A percentile compares a stretch with the other conserved stretches of the same genome.
Evolutionary conservation across 2,888 invertebrate genomes (phyloP).

Genomic region (Zhuqinia jingwanae): DNA sequence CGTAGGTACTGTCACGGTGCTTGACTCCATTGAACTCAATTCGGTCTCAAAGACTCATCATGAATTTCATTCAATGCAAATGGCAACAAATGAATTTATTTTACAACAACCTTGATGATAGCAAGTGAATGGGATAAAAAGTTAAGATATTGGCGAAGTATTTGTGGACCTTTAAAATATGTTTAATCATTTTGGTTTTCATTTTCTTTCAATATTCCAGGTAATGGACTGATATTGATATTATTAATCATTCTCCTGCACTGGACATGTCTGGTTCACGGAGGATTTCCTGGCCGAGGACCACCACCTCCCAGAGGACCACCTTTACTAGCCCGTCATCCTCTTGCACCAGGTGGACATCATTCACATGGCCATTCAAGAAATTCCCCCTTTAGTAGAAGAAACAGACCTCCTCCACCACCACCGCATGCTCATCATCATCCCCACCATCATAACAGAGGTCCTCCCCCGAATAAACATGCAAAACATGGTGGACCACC

Average conservation of each 20-base stretch:
- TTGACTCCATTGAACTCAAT: constrained; percentile 58
- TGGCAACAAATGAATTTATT: background rate
- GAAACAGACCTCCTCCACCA: constrained; percentile 34
- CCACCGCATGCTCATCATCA: constrained; percentile 47
- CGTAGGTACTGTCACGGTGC: constrained; percentile 53
- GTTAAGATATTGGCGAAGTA: background rate
- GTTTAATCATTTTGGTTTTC: too few relatives aligned
- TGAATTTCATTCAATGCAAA: background rate
- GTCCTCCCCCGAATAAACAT: constrained; percentile 30
- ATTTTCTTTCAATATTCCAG: too few relatives aligned
- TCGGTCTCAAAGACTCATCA: too few relatives aligned
- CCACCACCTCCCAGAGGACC: constrained; percentile 57
- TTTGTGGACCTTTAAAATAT: too few relatives aligned
- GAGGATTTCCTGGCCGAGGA: constrained; percentile 62
- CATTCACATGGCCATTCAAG: constrained; percentile 36
- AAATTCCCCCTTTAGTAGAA: constrained; percentile 34
- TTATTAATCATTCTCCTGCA: constrained; percentile 52
- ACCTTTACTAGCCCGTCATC: constrained; percentile 62
- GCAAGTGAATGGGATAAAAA: background rate
- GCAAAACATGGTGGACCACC: background rate
- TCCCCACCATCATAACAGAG: constrained; percentile 31
- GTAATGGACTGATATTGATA: constrained; percentile 71
- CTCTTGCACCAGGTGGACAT: constrained; percentile 31
- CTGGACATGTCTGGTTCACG: constrained; percentile 52
- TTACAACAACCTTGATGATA: constrained; percentile 20